Evolutionary conservation across 2,113 vertebrate genomes (phyloP), one percentile per base, ranked within the genome.

Genomic region (Salvator merianae): DNA sequence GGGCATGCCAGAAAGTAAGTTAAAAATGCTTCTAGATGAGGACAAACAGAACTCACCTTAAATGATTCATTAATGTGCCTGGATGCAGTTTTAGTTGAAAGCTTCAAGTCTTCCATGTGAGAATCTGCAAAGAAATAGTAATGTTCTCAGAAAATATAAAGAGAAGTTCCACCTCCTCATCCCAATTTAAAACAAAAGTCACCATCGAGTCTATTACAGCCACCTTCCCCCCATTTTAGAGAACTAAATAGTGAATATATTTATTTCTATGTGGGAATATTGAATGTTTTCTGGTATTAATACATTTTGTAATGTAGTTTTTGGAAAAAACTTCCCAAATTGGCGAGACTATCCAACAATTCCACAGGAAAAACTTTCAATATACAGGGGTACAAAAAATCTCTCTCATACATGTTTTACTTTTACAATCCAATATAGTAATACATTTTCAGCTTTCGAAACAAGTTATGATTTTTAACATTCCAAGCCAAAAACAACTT

Each of bases 11-110:
- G 86, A 85, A 86, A 77, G 38, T 43, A 3, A n/a, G 53, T 82
- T 82, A 26, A 78, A 79, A 59, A 70, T 3, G 63, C 30, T 65
- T 62, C 18, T 20, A 32, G 13, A 14, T 70, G 62, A 73, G 55
- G 16, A 14, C 43, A 26, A 50, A 34, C 43, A 38, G 68, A 30
- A 86, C 88, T 93, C 95, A 99, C 98, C 98, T 98, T 98, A 91
- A 98, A 96, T 65, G 95, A 94, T 47, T 94, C 92, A 9, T 91
- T 92, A 34, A 97, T 96, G 81, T 97, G 91, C 83, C 90, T 95
- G 68, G 96, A 95, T 89, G 95, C 71, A 20, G 8, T 72, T 62
- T 97, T 96, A 47, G 96, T 91, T 6, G 91, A 87, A 78, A 93
- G 89, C 62, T 95, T 97, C 91, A 99, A 50, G 38, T 93, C 92